Evolutionary conservation across 2,113 vertebrate species (phyloP).

Genomic region (Laticauda laticaudata): DNA sequence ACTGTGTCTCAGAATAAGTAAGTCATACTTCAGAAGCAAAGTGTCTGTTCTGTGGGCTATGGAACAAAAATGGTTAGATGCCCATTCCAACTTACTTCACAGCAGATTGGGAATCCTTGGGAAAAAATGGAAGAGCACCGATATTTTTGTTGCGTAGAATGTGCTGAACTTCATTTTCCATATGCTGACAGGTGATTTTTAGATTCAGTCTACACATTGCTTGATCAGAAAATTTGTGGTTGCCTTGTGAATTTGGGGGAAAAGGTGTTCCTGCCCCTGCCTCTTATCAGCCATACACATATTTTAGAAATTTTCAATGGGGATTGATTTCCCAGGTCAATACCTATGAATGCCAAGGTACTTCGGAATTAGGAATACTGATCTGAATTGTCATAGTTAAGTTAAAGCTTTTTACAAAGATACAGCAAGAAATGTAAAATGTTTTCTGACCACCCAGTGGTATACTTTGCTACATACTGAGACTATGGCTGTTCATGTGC

Average conservation of each 20-base stretch:
- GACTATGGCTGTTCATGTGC: background rate
- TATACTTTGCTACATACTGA: no score
- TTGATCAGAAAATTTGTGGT: background rate
- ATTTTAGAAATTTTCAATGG: background rate
- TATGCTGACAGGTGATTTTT: background rate
- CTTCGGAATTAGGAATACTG: background rate
- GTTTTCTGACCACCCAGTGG: no score
- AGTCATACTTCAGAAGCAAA: background rate
- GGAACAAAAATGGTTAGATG: background rate
- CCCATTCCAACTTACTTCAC: background rate
- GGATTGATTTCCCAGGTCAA: background rate
- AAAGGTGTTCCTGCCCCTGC: background rate
- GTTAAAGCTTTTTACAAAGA: background rate
- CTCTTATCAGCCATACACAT: background rate
- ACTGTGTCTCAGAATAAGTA: background rate
- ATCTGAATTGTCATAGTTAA: background rate
- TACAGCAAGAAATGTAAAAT: background rate
- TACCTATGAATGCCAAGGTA: background rate
- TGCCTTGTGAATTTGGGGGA: background rate
- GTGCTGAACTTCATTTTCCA: background rate
- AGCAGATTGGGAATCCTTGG: background rate
- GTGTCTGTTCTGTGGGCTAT: background rate
- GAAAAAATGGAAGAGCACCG: background rate
- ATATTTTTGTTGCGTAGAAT: background rate
- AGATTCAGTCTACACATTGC: background rate